Conservation (phyloP, 2,888 invertebrate genomes). For the Malacosoma neustria region DNA sequence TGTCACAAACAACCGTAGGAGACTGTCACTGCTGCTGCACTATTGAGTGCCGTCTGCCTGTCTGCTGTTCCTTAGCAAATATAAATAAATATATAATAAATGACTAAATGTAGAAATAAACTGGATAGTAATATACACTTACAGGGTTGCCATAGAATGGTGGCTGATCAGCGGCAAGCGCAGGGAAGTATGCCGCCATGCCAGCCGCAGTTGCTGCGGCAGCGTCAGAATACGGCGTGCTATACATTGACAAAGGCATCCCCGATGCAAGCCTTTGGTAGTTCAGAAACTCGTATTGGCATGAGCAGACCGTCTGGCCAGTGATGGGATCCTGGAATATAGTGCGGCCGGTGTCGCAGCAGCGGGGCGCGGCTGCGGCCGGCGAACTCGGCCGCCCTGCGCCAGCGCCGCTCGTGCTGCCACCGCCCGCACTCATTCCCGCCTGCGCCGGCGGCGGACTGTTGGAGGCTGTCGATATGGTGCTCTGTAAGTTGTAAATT, state of each 20-base stretch:
- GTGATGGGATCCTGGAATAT: slow-evolving; percentile 93
- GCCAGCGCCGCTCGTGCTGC: slow-evolving; percentile 66
- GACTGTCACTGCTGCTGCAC: too few relatives aligned
- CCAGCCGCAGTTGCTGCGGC: slow-evolving; percentile 81
- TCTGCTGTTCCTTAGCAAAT: too few relatives aligned
- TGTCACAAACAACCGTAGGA: too few relatives aligned
- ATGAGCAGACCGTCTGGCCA: slow-evolving; percentile 91
- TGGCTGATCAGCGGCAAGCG: slow-evolving; percentile 88
- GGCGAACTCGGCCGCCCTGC: slow-evolving; percentile 69
- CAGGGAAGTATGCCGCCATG: slow-evolving; percentile 91
- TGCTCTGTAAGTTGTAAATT: slow-evolving; percentile 75
- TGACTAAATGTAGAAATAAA: too few relatives aligned
- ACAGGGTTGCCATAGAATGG: slow-evolving; percentile 90
- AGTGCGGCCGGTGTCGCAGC: slow-evolving; percentile 94
- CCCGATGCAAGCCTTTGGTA: slow-evolving; percentile 86
- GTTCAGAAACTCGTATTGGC: slow-evolving; percentile 91
- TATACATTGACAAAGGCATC: slow-evolving; percentile 87
- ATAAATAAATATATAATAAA: too few relatives aligned
- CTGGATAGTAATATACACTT: slow-evolving; percentile 79
- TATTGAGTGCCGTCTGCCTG: too few relatives aligned
- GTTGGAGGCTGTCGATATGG: slow-evolving; percentile 83
- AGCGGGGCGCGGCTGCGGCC: slow-evolving; percentile 76
- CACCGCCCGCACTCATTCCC: slow-evolving; percentile 73
- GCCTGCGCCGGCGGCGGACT: slow-evolving; percentile 79
- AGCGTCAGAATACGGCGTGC: slow-evolving; percentile 83